Evolutionary conservation across 2,888 invertebrate genomes (phyloP).

Genomic region (Heliconius aoede): DNA sequence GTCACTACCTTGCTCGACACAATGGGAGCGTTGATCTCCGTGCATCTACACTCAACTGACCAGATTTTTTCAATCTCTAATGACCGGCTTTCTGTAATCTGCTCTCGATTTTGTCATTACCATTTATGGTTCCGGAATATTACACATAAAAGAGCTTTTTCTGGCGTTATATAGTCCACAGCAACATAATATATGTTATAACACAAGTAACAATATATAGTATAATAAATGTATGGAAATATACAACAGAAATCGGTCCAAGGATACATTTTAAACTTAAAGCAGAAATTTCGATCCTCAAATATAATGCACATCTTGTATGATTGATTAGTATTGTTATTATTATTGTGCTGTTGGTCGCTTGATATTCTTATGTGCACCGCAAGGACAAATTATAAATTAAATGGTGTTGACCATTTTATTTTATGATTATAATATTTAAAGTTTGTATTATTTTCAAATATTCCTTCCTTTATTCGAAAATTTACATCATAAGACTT

Average conservation of each 20-base stretch:
- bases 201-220: background rate
- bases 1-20: conserved; percentile 77
- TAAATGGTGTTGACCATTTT: background rate
- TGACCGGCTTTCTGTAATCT: conserved; percentile 55
- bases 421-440: background rate
- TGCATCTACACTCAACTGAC: conserved; percentile 70
- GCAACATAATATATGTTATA: background rate
- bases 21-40: conserved; percentile 81
- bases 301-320: conserved; percentile 55
- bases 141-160: background rate
- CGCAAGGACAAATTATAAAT: background rate
- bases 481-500: background rate
- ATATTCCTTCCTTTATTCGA: background rate
- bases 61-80: conserved; percentile 65
- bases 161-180: background rate
- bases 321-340: conserved; percentile 63
- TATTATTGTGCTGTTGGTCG: conserved; percentile 53
- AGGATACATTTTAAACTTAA: conserved; percentile 58
- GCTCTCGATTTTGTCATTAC: conserved; percentile 50
- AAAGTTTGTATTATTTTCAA: background rate
- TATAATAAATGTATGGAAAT: background rate
- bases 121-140: conserved; percentile 54
- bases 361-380: conserved; percentile 41
- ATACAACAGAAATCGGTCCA: conserved; percentile 60
- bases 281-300: conserved; percentile 55